A percentile compares a stretch with the other conserved stretches of the same genome.
Evolutionary conservation across 2,888 invertebrate species (phyloP).

Genomic region (Heliconius aoede): DNA sequence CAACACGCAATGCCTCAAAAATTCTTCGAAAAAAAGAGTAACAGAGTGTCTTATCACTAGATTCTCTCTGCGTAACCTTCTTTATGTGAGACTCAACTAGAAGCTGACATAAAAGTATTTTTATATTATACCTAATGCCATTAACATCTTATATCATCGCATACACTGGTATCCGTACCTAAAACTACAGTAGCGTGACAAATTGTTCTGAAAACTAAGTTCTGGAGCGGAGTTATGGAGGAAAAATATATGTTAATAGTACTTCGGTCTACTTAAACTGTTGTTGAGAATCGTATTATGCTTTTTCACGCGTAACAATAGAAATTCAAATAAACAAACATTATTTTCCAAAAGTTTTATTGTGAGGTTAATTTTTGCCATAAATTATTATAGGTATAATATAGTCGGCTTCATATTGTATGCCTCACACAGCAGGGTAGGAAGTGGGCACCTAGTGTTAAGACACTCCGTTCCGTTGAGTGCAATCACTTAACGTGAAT

Average conservation of each 20-base stretch:
- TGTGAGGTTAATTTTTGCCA: background rate
- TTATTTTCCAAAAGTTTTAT: background rate
- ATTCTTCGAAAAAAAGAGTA: too few relatives aligned
- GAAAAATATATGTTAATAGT: constrained; percentile 52
- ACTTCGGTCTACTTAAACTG: constrained; percentile 48
- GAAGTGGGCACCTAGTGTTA: too few relatives aligned
- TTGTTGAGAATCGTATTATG: constrained; percentile 49
- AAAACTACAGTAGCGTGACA: constrained; percentile 41
- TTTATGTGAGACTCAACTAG: too few relatives aligned
- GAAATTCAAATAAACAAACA: background rate
- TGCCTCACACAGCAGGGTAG: too few relatives aligned
- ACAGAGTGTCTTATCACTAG: too few relatives aligned
- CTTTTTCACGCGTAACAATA: constrained; percentile 26
- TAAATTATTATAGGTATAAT: background rate
- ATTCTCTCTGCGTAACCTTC: too few relatives aligned
- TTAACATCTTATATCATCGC: constrained; percentile 29
- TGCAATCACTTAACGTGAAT: too few relatives aligned
- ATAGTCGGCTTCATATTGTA: too few relatives aligned
- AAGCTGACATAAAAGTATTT: too few relatives aligned
- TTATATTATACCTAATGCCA: too few relatives aligned
- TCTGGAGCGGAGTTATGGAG: constrained; percentile 43
- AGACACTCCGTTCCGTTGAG: too few relatives aligned
- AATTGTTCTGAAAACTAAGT: constrained; percentile 48
- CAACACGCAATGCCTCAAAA: too few relatives aligned
- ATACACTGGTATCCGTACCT: background rate